Conservation (phyloP, 2,888 invertebrate genomes). For the Phortica okadai region DNA sequence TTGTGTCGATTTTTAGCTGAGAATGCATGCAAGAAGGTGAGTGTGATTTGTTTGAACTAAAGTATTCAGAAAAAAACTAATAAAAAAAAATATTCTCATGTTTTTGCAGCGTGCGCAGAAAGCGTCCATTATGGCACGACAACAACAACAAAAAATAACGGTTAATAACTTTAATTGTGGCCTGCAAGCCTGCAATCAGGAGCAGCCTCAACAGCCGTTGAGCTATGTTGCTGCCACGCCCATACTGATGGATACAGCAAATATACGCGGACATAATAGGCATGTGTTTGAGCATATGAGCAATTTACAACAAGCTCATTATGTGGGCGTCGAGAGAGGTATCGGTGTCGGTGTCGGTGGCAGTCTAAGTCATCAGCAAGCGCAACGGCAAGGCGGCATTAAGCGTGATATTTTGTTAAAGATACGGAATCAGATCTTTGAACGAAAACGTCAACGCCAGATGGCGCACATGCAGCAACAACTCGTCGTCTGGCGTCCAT, state of each 20-base stretch:
- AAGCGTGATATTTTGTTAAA: conserved; percentile 71
- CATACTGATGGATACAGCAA: conserved; percentile 47
- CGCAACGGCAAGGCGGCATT: conserved; percentile 44
- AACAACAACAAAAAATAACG: neutral
- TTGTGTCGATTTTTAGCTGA: conserved; percentile 72
- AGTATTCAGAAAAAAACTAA: neutral
- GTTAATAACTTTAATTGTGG: neutral
- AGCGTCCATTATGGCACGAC: neutral
- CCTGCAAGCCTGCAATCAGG: too few species aligned
- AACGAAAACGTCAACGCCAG: conserved; percentile 72
- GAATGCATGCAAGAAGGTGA: conserved; percentile 69
- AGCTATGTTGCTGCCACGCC: neutral
- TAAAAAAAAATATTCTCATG: neutral
- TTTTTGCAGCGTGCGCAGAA: neutral
- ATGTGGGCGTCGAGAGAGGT: neutral
- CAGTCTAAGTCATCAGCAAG: conserved; percentile 20
- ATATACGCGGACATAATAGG: conserved; percentile 15
- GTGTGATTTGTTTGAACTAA: conserved; percentile 8
- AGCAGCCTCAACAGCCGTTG: too few species aligned
- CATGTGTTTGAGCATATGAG: neutral
- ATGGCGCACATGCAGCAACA: conserved; percentile 61
- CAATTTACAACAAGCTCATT: neutral
- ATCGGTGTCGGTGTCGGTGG: too few species aligned
- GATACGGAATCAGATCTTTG: conserved; percentile 74
- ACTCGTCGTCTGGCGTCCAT: conserved; percentile 72